Conservation (phyloP, 1,140 invertebrate species). For the Streblospio benedicti region DNA sequence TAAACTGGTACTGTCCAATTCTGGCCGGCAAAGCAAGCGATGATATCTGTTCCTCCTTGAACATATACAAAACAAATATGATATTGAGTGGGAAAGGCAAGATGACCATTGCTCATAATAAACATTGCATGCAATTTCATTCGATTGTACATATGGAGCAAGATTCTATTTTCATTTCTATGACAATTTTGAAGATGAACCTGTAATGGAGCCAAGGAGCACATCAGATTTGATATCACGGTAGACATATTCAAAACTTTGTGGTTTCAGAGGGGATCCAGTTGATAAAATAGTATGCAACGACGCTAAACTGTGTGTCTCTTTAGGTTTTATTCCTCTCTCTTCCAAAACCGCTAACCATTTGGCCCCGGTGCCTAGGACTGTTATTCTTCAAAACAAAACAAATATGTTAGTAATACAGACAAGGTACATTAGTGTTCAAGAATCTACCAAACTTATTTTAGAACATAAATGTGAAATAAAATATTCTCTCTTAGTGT, state of each 20-base stretch:
- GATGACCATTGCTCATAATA: no score
- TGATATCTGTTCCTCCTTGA: conserved; percentile 56
- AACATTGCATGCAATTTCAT: no score
- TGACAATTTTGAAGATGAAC: no score
- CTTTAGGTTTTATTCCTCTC: conserved; percentile 37
- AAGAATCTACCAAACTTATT: no score
- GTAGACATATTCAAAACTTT: conserved; percentile 55
- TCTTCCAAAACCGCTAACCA: conserved; percentile 53
- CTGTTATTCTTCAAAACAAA: conserved; percentile 49
- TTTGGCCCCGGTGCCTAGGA: conserved; percentile 55
- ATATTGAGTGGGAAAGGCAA: not conserved
- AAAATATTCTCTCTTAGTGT: no score
- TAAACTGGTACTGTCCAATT: conserved; percentile 52
- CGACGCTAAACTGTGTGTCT: conserved; percentile 46
- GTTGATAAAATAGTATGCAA: conserved; percentile 54
- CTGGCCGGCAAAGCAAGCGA: conserved; percentile 55
- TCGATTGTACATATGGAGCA: no score
- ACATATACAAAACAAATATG: conserved; percentile 6
- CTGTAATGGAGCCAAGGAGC: conserved; percentile 53
- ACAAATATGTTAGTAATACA: conserved; percentile 1
- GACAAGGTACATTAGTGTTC: no score
- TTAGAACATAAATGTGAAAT: no score
- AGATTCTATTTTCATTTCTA: no score
- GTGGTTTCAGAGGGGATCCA: conserved; percentile 53
- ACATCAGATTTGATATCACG: conserved; percentile 52